Evolutionary conservation across 2,888 invertebrate species (phyloP), one percentile per base, ranked within the genome.

Genomic region (Gari tellinella): DNA sequence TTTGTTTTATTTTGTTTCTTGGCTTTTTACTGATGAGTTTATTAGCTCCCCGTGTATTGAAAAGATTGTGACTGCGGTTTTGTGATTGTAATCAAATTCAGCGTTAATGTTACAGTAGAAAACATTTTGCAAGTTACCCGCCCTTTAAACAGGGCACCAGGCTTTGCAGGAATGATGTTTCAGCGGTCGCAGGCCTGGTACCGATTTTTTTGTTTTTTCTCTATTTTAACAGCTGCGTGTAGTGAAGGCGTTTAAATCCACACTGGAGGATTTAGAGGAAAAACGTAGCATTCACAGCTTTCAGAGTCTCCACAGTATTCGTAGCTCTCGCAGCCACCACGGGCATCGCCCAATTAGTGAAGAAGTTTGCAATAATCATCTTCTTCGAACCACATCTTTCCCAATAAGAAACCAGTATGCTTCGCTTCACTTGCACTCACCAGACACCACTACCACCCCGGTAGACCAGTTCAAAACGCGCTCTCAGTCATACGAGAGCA

Each of bases 221-320:
- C 72, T 83, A 80, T 76, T 82, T 95, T 97, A 96, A 95, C 98
- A 99, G 99, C 96, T 99, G 94, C 97, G 99, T 94, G 99, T 99
- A 94, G 98, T 99, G 94, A 97, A 98, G 94, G 99, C 99, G 93
- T 99, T 99, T 97, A 98, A 97, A 95, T 98, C 98, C 92, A 98
- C 96, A 92, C 95, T 99, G 95, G 99, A 99, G 95, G 99, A 99
- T 94, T 94, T 99, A 94, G 99, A 97, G 94, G 99, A 99, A 94
- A 96, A 98, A 91, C 97, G 99, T 93, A 98, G 98, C 93, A 96
- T 98, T 93, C 98, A 98, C 95, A 97, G 97, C 94, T 90, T 87
- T 84, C 90, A 91, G 82, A 90, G 90, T 76, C 88, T 89, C 68
- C 90, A 89, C 83, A 88, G 89, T 80, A 82, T 90, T 56, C 89